These are phyloP conservation scores for Hipposideros armiger DNA, from an alignment of 2,113 vertebrate genomes.

Conservation along the genomic window DNA sequence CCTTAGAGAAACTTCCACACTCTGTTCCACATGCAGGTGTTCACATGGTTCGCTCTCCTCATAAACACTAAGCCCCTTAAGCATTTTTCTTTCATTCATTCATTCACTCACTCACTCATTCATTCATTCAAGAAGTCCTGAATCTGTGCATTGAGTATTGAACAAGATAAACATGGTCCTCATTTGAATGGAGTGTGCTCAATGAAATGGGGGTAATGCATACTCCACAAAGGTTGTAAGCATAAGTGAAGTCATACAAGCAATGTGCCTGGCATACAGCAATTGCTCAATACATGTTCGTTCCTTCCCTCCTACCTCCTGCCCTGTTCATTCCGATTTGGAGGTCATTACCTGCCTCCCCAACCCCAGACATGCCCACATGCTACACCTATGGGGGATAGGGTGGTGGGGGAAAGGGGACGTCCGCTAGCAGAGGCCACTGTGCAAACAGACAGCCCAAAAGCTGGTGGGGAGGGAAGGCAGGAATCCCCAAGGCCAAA, in stretches of 20 bases:
- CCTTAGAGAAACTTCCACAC: not conserved
- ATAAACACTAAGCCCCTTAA: not conserved
- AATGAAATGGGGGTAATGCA: not conserved
- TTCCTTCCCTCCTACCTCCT: no score
- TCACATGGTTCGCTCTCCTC: not conserved
- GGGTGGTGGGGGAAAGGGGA: not conserved
- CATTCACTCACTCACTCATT: not conserved
- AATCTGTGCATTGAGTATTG: not conserved
- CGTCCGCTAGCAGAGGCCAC: not conserved
- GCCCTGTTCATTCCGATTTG: not conserved
- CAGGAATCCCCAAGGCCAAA: not conserved
- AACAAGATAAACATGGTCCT: not conserved
- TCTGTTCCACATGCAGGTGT: not conserved
- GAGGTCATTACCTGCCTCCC: not conserved
- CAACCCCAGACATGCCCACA: not conserved
- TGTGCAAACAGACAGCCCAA: not conserved
- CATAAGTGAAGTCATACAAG: not conserved
- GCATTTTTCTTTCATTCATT: not conserved
- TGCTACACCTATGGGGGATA: not conserved
- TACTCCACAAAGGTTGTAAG: not conserved
- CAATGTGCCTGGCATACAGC: not conserved
- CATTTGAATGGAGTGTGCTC: not conserved
- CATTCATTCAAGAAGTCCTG: not conserved
- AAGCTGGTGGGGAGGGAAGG: not conserved
- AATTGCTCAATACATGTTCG: not conserved